A percentile compares a stretch with the other conserved stretches of the same genome.
phyloP scores from a whole-genome alignment of 2,797 vertebrate species.

The Tokudaia muenninki region DNA sequence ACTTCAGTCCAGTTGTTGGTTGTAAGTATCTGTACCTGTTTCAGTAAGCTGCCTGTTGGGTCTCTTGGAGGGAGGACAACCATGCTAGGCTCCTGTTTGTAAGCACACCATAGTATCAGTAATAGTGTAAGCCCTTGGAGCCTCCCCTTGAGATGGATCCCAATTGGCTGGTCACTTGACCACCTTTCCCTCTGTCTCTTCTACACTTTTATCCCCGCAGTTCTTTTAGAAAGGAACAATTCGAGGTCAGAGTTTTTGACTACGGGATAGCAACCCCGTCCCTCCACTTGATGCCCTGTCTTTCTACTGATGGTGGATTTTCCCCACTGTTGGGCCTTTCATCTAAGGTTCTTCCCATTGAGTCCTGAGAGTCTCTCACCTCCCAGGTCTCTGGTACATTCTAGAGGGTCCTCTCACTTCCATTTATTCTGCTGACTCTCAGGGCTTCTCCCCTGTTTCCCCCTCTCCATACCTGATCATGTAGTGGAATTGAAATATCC shows the following conservation, averaged over 20 bases:
- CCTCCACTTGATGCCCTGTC: too few species aligned
- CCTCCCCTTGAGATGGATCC: too few species aligned
- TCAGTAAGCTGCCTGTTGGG: not conserved
- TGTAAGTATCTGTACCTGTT: not conserved
- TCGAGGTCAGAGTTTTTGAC: not conserved
- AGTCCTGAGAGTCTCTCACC: not conserved
- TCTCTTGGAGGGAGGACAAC: not conserved
- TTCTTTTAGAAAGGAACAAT: not conserved
- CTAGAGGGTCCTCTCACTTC: not conserved
- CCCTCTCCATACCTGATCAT: too few species aligned
- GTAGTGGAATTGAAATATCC: not conserved
- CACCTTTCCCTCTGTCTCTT: not conserved
- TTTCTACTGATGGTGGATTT: not conserved
- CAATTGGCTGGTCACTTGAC: too few species aligned
- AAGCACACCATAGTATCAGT: not conserved
- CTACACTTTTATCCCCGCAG: not conserved
- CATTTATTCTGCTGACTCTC: not conserved
- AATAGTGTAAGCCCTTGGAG: not conserved
- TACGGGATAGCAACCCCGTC: not conserved
- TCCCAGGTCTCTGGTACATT: not conserved
- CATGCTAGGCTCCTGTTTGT: too few species aligned
- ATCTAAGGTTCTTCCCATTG: not conserved
- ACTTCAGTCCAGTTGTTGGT: not conserved
- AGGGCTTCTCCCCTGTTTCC: not conserved
- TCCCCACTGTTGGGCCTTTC: not conserved